Conservation (phyloP, 2,113 vertebrate genomes). For the Heterotilapia buettikoferi region DNA sequence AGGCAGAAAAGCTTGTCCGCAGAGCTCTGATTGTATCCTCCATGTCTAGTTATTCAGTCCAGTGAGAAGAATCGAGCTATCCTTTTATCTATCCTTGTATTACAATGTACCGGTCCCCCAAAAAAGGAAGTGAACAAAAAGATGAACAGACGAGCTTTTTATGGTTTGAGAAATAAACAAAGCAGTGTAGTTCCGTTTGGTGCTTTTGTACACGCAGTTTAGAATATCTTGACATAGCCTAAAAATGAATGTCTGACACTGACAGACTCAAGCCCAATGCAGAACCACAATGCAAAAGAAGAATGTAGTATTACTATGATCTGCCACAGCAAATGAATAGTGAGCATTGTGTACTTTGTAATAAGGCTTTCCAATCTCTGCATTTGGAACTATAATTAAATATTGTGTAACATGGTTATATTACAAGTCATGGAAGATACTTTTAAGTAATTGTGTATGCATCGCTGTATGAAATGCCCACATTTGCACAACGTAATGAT, state of each 20-base stretch:
- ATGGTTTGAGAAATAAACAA: not conserved
- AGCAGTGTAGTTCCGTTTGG: not conserved
- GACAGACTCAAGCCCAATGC: not conserved
- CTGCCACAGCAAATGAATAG: not conserved
- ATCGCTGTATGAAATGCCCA: not conserved
- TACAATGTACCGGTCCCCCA: not conserved
- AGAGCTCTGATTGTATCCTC: not conserved
- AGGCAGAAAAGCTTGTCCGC: not conserved
- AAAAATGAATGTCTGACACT: not conserved
- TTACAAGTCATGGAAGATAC: not conserved
- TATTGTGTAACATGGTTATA: not conserved
- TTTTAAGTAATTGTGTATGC: not conserved
- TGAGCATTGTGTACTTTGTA: not conserved
- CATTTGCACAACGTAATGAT: not conserved
- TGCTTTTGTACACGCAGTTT: not conserved
- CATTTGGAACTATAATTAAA: not conserved
- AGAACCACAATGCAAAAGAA: not conserved
- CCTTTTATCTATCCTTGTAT: not conserved
- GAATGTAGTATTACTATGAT: not conserved
- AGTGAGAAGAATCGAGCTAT: not conserved
- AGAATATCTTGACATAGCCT: rapidly evolving
- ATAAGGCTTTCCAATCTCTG: not conserved
- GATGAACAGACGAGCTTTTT: not conserved
- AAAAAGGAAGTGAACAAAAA: not conserved
- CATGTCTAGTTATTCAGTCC: not conserved